Evolutionary conservation across 2,888 invertebrate genomes (phyloP).

Genomic region (Brachypterus glaber): DNA sequence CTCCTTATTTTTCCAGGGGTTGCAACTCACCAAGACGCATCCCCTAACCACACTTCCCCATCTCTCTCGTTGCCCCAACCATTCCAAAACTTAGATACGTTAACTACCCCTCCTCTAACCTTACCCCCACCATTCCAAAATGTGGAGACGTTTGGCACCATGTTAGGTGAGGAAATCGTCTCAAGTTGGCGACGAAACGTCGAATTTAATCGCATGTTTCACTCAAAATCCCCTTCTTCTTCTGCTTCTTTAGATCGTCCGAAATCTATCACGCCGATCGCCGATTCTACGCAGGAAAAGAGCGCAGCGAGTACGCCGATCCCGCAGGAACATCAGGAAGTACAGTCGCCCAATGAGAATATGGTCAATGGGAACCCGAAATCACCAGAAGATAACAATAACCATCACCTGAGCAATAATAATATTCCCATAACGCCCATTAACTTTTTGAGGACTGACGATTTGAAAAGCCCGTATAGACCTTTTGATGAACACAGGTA

Average conservation of each 20-base stretch:
- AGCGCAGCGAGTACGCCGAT: conserved; percentile 44
- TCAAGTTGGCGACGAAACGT: conserved; percentile 66
- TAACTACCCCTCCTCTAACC: conserved; percentile 38
- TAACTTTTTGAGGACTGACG: conserved; percentile 40
- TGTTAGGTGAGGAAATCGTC: conserved; percentile 76
- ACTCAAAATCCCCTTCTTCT: conserved; percentile 22
- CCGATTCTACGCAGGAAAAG: conserved; percentile 37
- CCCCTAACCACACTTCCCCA: conserved; percentile 14
- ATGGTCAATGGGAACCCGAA: conserved; percentile 44
- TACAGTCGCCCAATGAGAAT: conserved; percentile 28
- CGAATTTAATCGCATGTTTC: conserved; percentile 44
- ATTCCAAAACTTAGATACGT: conserved; percentile 8
- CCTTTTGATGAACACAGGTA: conserved; percentile 60
- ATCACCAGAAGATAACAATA: conserved; percentile 45
- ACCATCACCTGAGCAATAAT: conserved; percentile 45
- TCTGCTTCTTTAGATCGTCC: conserved; percentile 27
- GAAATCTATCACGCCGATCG: conserved; percentile 42
- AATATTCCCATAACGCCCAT: conserved; percentile 42
- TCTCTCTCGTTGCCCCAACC: conserved; percentile 25
- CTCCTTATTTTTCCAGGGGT: conserved; percentile 29
- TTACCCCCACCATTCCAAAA: conserved; percentile 52
- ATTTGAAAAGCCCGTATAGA: conserved; percentile 59
- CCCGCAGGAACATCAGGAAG: conserved; percentile 36
- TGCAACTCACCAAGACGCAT: conserved; percentile 22
- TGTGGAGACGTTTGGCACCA: conserved; percentile 62